Base-by-base conservation (phyloP, 2,888 invertebrate species). In the Ephialtes manifestator region DNA sequence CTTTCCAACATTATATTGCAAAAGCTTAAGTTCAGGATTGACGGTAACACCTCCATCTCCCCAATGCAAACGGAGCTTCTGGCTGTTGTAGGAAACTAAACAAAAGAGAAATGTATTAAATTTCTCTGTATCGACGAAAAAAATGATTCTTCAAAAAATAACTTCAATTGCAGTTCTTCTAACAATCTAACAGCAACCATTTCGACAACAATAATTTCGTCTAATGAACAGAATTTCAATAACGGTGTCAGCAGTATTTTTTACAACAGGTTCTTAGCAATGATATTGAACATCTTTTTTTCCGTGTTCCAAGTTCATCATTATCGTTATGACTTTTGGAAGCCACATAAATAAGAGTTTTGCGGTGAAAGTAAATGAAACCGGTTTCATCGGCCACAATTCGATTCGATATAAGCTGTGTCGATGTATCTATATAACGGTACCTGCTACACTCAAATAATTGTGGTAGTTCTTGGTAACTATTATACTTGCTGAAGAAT, bases 1-100 rank as follows among this genome's bases (percentile, higher is more conserved):
- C 87, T 97, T 95, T 0, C 96, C 96, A 81, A 97, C 96, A 92
- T 97, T 96, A 91, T 97, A 97, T 93, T 97, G 97, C 83, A 97
- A 94, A 15, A 97, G 94, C 90, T 97, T 97, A 53, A 97, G 93
- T 92, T 97, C 97, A 2, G 97, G 97, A 93, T 97, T 97, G 35
- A 97, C 96, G 0, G 96, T 97, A 0, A 97, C 97, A 0, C 97
- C 97, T 0, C 96, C 95, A 81, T 96, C 96, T 28, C 96, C 96
- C 97, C 97, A 97, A 79, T 96, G 96, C 72, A 97, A 95, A 87
- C 96, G 95, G 58, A 97, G 96, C 94, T 97, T 97, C 90, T 96
- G 96, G 90, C 96, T 96, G 91, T 96, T 97, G 90, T 97, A 97
- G 4, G 97, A 97, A 95, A 97, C 97, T 97, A 93, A 15, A 94